Evolutionary conservation across 2,888 invertebrate species (phyloP), one percentile per base, ranked within the genome.

Genomic region (Exocentrus adspersus): DNA sequence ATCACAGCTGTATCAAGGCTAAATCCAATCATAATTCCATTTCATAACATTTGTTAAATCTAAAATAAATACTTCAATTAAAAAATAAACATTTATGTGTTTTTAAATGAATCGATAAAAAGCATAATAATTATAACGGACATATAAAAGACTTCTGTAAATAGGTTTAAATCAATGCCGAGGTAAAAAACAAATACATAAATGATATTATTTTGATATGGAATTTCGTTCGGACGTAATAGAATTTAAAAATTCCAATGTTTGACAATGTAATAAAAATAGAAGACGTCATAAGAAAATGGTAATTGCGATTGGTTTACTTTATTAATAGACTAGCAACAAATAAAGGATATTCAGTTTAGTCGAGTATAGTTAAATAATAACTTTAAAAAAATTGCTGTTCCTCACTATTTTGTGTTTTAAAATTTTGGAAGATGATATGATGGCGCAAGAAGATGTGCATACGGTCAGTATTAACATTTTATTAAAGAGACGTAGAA

Each of bases 401-500:
- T n/a, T n/a, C n/a, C n/a, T n/a, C n/a, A n/a, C n/a, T n/a, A n/a
- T n/a, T n/a, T n/a, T n/a, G n/a, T n/a, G n/a, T n/a, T n/a, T n/a
- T n/a, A n/a, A n/a, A n/a, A n/a, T n/a, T n/a, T n/a, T n/a, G n/a
- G n/a, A n/a, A n/a, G n/a, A n/a, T n/a, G n/a, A n/a, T n/a, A n/a
- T n/a, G n/a, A n/a, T n/a, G n/a, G n/a, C n/a, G n/a, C n/a, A n/a
- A n/a, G n/a, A n/a, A n/a, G 70, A 69, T 69, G 69, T 72, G 70
- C 71, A 70, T 71, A 67, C 37, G 64, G 59, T 53, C 59, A 24
- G 41, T 58, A 72, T 72, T 72, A 71, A 66, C 73, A 71, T 74
- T 68, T 69, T 74, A 72, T 72, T 74, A 73, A 72, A 68, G 69
- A 67, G 70, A 73, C 69, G 65, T 65, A 69, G 60, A 74, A 69